Base-by-base conservation (phyloP, 2,888 invertebrate species). In the Bellardia pandia region DNA sequence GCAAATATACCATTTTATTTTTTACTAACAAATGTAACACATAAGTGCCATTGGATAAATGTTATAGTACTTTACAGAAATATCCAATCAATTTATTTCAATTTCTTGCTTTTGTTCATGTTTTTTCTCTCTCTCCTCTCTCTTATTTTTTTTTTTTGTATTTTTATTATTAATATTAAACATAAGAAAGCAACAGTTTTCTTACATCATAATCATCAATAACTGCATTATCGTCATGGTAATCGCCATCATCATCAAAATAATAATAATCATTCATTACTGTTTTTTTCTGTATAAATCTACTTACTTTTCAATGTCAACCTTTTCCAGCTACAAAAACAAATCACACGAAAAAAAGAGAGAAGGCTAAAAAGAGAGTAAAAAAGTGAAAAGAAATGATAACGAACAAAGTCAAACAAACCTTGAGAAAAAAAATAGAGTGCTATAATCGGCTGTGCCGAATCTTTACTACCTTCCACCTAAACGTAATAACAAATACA, bases 241-340 rank as follows among this genome's bases (percentile, higher is more conserved):
- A n/a, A 51, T 13, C 33, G 23, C 56, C 48, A 30, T 48, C n/a
- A 37, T 45, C 45, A 51, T 9, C 51, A 62, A 6, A 69, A 45
- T 40, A 37, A 72, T 68, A 58, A 62, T 30, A 9, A 51, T 68
- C 13, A 66, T 77, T 33, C 53, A 69, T 78, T 60, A 75, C 37
- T 64, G 23, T 51, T 40, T 33, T 45, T 45, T 23, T 33, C 16
- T 16, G 33, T 71, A 23, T 16, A 16, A 40, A 51, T 40, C 51
- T 23, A 7, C 40, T 76, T 64, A 78, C 56, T 76, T 86, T 82
- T 86, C 86, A 86, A 82, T 86, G 86, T 79, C 86, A 86, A 58
- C 37, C 6, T 74, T 72, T 53, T 56, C n/a, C 68, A 30, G 11
- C 45, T 45, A 74, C 48, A 62, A 72, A 62, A 68, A 8, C 60